These are phyloP conservation scores for Tenthredo livida DNA, from an alignment of 2,888 invertebrate species.

Conservation along the genomic window DNA sequence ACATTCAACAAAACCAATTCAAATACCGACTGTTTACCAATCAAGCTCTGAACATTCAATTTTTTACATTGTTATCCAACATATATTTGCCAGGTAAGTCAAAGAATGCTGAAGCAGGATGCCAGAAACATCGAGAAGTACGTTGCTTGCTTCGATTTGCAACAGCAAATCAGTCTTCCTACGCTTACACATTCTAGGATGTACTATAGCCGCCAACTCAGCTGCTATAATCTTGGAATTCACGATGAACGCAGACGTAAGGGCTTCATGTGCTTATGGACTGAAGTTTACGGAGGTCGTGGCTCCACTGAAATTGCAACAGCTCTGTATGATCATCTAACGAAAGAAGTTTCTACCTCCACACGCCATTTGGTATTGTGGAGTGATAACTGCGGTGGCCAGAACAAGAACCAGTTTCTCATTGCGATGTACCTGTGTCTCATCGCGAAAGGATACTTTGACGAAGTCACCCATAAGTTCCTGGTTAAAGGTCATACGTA, in stretches of 20 bases:
- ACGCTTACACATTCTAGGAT: not conserved
- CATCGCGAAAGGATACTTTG: not conserved
- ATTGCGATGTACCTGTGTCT: not conserved
- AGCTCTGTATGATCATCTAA: not conserved
- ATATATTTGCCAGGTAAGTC: not conserved
- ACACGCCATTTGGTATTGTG: not conserved
- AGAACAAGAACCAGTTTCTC: not conserved
- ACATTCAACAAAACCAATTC: no score
- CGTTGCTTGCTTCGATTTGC: not conserved
- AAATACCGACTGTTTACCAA: no score
- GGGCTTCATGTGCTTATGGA: not conserved
- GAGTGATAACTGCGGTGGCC: not conserved
- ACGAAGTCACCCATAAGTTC: not conserved
- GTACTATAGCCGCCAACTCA: not conserved
- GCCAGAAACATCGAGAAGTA: not conserved
- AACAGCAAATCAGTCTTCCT: not conserved
- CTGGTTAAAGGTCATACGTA: not conserved
- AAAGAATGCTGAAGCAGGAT: not conserved
- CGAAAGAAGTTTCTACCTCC: not conserved
- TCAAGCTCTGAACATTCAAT: no score
- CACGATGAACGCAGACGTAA: not conserved
- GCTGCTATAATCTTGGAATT: slow-evolving; percentile 3
- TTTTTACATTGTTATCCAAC: no score
- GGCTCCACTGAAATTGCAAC: not conserved
- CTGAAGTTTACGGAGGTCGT: not conserved